Evolutionary conservation across 2,797 vertebrate genomes (phyloP).

Genomic region (Mormyrus proboscirostris): DNA sequence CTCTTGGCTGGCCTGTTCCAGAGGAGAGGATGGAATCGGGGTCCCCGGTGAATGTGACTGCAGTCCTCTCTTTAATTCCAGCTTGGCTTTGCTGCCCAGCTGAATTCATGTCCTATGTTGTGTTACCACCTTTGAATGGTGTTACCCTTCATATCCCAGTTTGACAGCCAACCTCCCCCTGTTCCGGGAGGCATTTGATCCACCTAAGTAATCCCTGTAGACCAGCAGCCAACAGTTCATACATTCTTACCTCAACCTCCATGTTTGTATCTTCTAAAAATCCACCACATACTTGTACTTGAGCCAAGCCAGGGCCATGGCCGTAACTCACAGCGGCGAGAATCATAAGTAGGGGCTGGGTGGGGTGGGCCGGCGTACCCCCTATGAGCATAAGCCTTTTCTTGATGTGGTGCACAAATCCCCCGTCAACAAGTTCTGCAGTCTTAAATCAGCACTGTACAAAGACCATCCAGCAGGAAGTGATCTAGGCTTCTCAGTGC

Average conservation of each 20-base stretch:
- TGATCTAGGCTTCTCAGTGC: background rate
- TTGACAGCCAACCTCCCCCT: background rate
- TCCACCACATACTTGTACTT: constrained; percentile 28
- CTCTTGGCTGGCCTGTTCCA: background rate
- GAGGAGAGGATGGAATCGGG: background rate
- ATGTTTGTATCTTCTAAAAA: background rate
- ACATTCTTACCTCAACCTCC: background rate
- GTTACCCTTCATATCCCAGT: background rate
- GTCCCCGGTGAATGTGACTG: background rate
- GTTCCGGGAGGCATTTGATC: background rate
- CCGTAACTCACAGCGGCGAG: background rate
- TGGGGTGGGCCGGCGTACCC: constrained; percentile 38
- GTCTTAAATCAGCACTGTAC: background rate
- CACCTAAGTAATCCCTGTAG: background rate
- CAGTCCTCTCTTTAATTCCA: background rate
- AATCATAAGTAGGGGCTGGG: constrained; percentile 29
- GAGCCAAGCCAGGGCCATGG: background rate
- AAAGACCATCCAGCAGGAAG: background rate
- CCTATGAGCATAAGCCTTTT: background rate
- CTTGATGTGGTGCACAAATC: background rate
- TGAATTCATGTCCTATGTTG: background rate
- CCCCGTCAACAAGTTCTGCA: background rate
- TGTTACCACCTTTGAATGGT: background rate
- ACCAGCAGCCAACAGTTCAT: background rate
- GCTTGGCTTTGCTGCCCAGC: background rate